These are phyloP conservation scores for Microplitis manilae DNA, from an alignment of 2,888 invertebrate species.

Conservation along the genomic window DNA sequence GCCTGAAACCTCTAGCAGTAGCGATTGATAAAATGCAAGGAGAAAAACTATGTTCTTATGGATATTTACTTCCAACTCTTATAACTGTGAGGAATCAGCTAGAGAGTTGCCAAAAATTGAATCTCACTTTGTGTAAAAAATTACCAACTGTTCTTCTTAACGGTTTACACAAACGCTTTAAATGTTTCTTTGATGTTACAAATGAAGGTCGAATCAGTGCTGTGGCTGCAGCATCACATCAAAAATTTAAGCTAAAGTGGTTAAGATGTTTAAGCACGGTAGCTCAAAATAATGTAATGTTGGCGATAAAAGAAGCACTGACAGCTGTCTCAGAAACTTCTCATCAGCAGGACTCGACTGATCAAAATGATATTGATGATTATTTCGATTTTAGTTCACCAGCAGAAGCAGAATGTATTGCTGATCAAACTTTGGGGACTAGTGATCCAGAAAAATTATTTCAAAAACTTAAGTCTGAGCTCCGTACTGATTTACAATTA, in stretches of 20 bases:
- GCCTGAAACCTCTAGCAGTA: slow-evolving; percentile 16
- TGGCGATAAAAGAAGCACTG: slow-evolving; percentile 14
- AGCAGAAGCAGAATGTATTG: not conserved
- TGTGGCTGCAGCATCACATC: slow-evolving; percentile 28
- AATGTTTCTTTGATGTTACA: slow-evolving; percentile 20
- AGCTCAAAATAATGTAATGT: slow-evolving; percentile 17
- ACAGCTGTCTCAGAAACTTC: not conserved
- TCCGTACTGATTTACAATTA: slow-evolving; percentile 3
- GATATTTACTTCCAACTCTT: slow-evolving; percentile 25
- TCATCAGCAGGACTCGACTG: not conserved
- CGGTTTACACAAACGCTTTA: slow-evolving; percentile 2
- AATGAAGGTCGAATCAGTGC: slow-evolving; percentile 28
- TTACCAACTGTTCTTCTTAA: not conserved
- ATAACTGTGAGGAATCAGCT: slow-evolving; percentile 21
- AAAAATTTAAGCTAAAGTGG: slow-evolving; percentile 19
- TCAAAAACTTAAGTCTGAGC: slow-evolving; percentile 1
- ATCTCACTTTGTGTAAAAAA: slow-evolving; percentile 2
- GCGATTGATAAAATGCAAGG: slow-evolving; percentile 5
- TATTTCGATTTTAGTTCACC: slow-evolving; percentile 24
- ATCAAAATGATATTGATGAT: not conserved
- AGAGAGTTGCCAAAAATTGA: not conserved
- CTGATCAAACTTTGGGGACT: slow-evolving; percentile 5
- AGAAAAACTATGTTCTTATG: not conserved
- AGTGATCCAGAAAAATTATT: slow-evolving; percentile 13
- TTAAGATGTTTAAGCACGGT: not conserved